Percentiles rank a stretch among this genome's conserved stretches.
Conservation (phyloP, 2,797 vertebrate genomes). For the Macrochelys suwanniensis region DNA sequence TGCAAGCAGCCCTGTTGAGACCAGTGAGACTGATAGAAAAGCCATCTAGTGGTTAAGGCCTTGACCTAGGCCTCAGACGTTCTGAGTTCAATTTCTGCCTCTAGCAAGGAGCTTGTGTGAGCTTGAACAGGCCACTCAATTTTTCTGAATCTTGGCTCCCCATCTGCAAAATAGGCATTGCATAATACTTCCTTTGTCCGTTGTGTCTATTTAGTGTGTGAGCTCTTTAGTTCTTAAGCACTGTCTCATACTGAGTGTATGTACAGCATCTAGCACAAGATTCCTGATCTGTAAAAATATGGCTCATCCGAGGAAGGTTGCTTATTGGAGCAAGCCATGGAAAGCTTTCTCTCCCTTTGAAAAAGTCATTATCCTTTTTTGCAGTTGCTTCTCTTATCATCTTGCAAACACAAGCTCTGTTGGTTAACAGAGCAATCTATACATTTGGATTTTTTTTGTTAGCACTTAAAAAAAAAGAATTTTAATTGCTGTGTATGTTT, state of each 20-base stretch:
- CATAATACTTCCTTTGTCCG: not conserved
- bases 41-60: fast-evolving
- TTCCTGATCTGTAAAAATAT: not conserved
- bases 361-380: not conserved
- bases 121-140: not conserved
- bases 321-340: not conserved
- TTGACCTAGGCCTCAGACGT: not conserved
- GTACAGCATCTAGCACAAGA: not conserved
- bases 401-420: not conserved
- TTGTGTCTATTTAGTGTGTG: fast-evolving
- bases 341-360: not conserved
- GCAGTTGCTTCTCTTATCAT: not conserved
- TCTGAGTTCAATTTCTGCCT: not conserved
- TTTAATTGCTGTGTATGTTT: constrained; percentile 44
- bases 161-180: not conserved
- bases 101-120: not conserved
- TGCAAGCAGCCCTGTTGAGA: not conserved
- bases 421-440: constrained; percentile 48
- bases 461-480: constrained; percentile 62
- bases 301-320: not conserved
- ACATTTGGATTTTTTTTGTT: constrained; percentile 35
- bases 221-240: not conserved
- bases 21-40: not conserved
- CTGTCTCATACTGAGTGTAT: not conserved
- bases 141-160: not conserved